Percentiles rank a stretch among this genome's conserved stretches.
phyloP scores from a whole-genome alignment of 2,888 invertebrate genomes.

The Stenichneumon culpator region DNA sequence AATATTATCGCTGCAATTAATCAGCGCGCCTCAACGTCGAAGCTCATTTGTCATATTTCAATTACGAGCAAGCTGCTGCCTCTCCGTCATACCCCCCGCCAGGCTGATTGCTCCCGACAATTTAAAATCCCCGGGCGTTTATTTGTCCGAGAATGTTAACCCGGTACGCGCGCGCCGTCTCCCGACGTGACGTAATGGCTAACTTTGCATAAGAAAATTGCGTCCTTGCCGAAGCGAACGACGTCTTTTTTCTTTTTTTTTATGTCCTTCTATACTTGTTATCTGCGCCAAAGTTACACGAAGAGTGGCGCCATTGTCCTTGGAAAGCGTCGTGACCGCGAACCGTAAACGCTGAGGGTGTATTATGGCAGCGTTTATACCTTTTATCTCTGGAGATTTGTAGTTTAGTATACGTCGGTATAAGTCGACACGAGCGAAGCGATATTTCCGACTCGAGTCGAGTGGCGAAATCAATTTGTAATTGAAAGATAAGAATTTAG shows the following conservation, averaged over 20 bases:
- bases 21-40: constrained; percentile 63
- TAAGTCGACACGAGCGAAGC: neutral
- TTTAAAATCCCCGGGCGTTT: constrained; percentile 61
- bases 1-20: constrained; percentile 67
- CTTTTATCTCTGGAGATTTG: neutral
- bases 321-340: neutral
- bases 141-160: constrained; percentile 49
- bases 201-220: constrained; percentile 66
- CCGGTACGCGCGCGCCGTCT: constrained; percentile 4
- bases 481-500: constrained; percentile 41
- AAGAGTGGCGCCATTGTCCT: constrained; percentile 5
- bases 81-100: constrained; percentile 1
- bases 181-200: constrained; percentile 52
- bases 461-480: constrained; percentile 44
- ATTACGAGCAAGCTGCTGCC: constrained; percentile 57
- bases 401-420: neutral
- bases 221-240: constrained; percentile 29
- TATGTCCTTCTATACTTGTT: constrained; percentile 1
- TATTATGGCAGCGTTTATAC: neutral
- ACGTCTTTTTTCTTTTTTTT: constrained; percentile 17
- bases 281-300: constrained; percentile 28
- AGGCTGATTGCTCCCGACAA: constrained; percentile 40
- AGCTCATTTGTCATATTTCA: constrained; percentile 68
- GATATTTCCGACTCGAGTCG: constrained; percentile 10
- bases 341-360: neutral